Evolutionary conservation across 2,113 vertebrate species (phyloP).

Genomic region (Eretmochelys imbricata): DNA sequence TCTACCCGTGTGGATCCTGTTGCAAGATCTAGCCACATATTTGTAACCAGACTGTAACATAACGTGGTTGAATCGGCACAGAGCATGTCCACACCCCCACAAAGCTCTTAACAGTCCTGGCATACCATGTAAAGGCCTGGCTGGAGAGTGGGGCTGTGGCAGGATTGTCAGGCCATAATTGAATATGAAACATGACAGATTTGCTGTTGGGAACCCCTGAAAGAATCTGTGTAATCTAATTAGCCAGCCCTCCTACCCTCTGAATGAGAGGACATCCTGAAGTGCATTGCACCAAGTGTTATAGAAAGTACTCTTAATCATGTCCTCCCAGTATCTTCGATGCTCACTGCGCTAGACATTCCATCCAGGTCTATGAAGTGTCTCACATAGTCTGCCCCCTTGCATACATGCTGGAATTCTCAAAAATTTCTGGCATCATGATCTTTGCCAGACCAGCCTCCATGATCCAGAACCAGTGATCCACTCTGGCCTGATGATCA

Average conservation of each 20-base stretch:
- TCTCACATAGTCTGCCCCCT: not conserved
- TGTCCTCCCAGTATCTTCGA: not conserved
- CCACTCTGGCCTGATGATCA: not conserved
- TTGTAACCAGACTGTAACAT: not conserved
- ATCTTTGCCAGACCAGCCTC: not conserved
- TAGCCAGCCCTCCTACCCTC: not conserved
- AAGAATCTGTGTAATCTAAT: not conserved
- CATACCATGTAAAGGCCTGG: not conserved
- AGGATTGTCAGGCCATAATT: not conserved
- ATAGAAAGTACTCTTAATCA: not conserved
- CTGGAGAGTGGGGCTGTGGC: not conserved
- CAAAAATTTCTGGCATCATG: not conserved
- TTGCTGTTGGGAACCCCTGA: not conserved
- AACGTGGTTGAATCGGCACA: not conserved
- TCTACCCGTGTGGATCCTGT: not conserved
- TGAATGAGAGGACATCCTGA: not conserved
- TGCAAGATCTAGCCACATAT: not conserved
- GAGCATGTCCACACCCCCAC: not conserved
- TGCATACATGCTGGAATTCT: not conserved
- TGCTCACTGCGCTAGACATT: not conserved
- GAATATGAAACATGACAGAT: rapidly evolving
- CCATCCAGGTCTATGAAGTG: not conserved
- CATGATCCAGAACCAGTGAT: not conserved
- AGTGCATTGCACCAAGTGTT: not conserved
- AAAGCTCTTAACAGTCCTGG: not conserved